phyloP scores from a whole-genome alignment of 2,797 vertebrate species.

The Enteromius viviparus region DNA sequence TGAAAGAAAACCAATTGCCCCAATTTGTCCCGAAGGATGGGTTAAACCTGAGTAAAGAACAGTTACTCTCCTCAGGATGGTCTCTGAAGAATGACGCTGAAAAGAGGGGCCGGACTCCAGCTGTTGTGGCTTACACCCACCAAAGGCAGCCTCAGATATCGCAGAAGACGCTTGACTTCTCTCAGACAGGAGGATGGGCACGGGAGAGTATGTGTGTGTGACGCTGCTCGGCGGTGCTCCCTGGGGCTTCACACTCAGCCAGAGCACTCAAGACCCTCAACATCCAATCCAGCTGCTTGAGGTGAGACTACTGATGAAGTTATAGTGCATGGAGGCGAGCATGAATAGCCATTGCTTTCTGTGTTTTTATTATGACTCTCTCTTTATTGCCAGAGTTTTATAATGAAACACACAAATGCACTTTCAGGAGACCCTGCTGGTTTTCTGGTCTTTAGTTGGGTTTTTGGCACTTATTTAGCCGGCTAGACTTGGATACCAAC shows the following conservation, averaged over 20 bases:
- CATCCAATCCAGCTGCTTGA: constrained; percentile 86
- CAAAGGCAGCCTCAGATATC: constrained; percentile 23
- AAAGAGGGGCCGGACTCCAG: constrained; percentile 68
- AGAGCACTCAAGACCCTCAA: constrained; percentile 83
- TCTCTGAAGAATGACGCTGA: constrained; percentile 70
- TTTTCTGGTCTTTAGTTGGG: background rate
- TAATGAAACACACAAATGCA: background rate
- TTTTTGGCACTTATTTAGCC: background rate
- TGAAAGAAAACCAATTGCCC: background rate
- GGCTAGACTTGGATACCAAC: background rate
- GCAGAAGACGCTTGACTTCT: constrained; percentile 10
- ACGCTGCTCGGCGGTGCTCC: constrained; percentile 90
- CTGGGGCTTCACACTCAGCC: constrained; percentile 92
- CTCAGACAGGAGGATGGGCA: constrained; percentile 81
- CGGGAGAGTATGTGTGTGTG: constrained; percentile 91
- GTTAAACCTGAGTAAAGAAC: background rate
- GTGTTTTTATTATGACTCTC: background rate
- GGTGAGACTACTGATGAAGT: constrained; percentile 74
- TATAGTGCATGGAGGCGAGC: background rate
- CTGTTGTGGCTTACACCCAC: constrained; percentile 54
- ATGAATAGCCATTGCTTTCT: background rate
- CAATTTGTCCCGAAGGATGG: background rate
- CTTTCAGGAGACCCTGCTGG: too few species aligned
- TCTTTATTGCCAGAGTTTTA: background rate
- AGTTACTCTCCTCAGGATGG: constrained; percentile 60